Evolutionary conservation across 2,888 invertebrate genomes (phyloP).

Genomic region (Drosophila leonis): DNA sequence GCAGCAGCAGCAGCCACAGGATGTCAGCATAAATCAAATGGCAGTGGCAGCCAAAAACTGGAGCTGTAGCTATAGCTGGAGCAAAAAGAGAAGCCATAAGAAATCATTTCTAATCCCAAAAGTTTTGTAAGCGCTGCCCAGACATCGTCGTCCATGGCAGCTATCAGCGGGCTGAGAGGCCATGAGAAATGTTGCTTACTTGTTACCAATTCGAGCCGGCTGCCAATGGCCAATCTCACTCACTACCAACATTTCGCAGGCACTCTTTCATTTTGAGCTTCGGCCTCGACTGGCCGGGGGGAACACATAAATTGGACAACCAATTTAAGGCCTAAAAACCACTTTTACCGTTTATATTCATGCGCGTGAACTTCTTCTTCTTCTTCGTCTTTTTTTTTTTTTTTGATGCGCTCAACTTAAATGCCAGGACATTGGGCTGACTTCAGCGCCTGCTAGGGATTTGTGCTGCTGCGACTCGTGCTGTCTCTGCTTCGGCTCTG

Average conservation of each 20-base stretch:
- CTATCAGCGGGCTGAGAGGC: conserved; percentile 62
- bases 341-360: conserved; percentile 77
- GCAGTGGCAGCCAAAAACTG: conserved; percentile 44
- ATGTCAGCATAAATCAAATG: conserved; percentile 83
- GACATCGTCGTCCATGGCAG: conserved; percentile 48
- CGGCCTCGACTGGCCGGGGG: conserved; percentile 30
- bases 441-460: conserved; percentile 49
- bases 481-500: conserved; percentile 30
- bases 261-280: conserved; percentile 18
- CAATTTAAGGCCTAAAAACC: conserved; percentile 81
- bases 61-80: neutral
- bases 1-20: conserved; percentile 54
- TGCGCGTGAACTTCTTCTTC: conserved; percentile 55
- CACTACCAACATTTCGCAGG: conserved; percentile 36
- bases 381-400: no score
- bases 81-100: conserved; percentile 59
- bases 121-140: conserved; percentile 62
- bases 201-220: conserved; percentile 53
- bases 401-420: conserved; percentile 55
- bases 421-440: conserved; percentile 55
- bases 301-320: conserved; percentile 77
- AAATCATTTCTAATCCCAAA: conserved; percentile 80
- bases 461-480: conserved; percentile 21
- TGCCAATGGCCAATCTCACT: conserved; percentile 45
- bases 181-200: conserved; percentile 63